Conservation (phyloP, 1,140 invertebrate genomes). For the Sinonovacula constricta region DNA sequence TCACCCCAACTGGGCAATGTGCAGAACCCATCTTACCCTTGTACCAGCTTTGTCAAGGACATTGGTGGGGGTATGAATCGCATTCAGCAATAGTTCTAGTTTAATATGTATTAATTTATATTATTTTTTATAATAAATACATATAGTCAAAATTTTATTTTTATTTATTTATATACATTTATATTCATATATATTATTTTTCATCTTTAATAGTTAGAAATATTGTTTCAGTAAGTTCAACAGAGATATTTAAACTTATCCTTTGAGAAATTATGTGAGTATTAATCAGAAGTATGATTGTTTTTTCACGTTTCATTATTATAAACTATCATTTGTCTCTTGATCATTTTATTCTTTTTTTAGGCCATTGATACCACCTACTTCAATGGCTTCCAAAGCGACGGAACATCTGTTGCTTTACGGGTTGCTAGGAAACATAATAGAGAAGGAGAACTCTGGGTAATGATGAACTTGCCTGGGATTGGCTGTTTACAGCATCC, state of each 20-base stretch:
- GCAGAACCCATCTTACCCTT: no score
- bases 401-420: slow-evolving; percentile 57
- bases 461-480: slow-evolving; percentile 60
- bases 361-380: slow-evolving; percentile 67
- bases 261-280: not conserved
- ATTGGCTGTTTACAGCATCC: slow-evolving; percentile 64
- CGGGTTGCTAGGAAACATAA: slow-evolving; percentile 56
- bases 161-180: no score
- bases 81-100: no score
- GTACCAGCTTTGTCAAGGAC: no score
- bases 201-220: no score
- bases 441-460: slow-evolving; percentile 63
- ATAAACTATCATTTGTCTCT: not conserved
- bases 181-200: no score
- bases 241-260: not conserved
- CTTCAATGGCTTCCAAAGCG: slow-evolving; percentile 58
- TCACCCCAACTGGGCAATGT: no score
- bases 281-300: not conserved
- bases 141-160: no score
- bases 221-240: not conserved
- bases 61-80: no score
- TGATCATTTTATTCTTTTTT: slow-evolving; percentile 6
- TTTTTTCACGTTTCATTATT: not conserved
- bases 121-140: no score
- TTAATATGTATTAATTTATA: no score